Evolutionary conservation across 2,113 vertebrate species (phyloP).

Genomic region (Toxotes chatareus): DNA sequence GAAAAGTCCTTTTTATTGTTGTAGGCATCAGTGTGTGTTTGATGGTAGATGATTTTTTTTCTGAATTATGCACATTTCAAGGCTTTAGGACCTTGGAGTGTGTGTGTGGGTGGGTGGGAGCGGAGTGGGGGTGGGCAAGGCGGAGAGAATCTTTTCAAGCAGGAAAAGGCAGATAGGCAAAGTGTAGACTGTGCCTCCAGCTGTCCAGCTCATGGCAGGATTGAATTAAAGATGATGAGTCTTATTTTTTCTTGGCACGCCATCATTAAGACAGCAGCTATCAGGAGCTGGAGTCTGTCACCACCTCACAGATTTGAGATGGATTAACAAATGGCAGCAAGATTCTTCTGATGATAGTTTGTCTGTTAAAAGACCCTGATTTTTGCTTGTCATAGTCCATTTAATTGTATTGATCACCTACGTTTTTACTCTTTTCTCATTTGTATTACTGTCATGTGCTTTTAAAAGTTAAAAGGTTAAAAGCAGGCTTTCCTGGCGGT

Average conservation of each 20-base stretch:
- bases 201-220: constrained; percentile 20
- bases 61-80: constrained; percentile 23
- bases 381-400: not conserved
- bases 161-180: constrained; percentile 6
- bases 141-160: not conserved
- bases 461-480: not conserved
- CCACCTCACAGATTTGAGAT: constrained; percentile 5
- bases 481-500: not conserved
- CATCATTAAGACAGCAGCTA: constrained; percentile 2
- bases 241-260: constrained; percentile 29
- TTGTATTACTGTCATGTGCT: not conserved
- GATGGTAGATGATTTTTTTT: not conserved
- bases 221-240: constrained; percentile 36
- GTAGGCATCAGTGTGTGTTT: not conserved
- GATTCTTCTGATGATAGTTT: not conserved
- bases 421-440: not conserved
- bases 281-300: not conserved
- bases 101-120: not conserved
- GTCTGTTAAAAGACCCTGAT: not conserved
- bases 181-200: constrained; percentile 29
- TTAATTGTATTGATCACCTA: not conserved
- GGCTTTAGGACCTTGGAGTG: constrained; percentile 4
- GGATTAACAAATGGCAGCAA: not conserved
- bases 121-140: no score
- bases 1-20: not conserved